These are phyloP conservation scores for Saguinus midas DNA, from an alignment of 2,113 vertebrate genomes.

Conservation along the genomic window DNA sequence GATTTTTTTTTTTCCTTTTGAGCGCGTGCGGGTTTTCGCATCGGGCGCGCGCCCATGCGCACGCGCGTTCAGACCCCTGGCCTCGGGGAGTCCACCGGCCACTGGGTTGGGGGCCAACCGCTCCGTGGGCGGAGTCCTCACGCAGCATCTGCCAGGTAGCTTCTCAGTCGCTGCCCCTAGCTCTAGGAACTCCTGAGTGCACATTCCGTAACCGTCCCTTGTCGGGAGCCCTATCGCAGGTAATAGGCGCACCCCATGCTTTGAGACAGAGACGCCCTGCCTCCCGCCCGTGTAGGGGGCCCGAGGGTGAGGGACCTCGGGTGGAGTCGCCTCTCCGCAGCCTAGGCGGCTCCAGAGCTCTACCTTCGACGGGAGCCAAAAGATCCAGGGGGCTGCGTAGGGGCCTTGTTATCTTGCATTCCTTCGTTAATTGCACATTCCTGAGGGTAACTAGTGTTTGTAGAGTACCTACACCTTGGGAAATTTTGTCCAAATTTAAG, in stretches of 20 bases:
- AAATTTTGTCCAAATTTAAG: background rate
- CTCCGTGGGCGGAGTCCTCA: background rate
- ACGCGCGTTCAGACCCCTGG: conserved; percentile 8
- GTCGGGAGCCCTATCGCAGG: conserved; percentile 41
- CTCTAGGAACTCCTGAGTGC: background rate
- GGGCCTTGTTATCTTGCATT: background rate
- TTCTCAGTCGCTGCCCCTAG: background rate
- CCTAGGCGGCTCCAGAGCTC: background rate
- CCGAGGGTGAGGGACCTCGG: background rate
- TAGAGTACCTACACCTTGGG: background rate
- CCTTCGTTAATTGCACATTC: background rate
- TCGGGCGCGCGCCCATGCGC: background rate
- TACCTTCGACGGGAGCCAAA: background rate
- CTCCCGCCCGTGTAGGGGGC: background rate
- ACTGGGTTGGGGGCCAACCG: background rate
- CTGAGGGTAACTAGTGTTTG: background rate
- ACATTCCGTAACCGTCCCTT: background rate
- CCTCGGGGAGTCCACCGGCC: background rate
- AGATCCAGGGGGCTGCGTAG: background rate
- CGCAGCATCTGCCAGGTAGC: background rate
- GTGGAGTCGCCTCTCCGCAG: background rate
- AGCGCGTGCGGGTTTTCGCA: background rate
- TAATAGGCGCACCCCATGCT: conserved; percentile 29
- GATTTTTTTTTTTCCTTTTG: background rate
- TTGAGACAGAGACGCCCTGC: background rate